Evolutionary conservation across 2,888 invertebrate genomes (phyloP).

Genomic region (Ophion ventricosus): DNA sequence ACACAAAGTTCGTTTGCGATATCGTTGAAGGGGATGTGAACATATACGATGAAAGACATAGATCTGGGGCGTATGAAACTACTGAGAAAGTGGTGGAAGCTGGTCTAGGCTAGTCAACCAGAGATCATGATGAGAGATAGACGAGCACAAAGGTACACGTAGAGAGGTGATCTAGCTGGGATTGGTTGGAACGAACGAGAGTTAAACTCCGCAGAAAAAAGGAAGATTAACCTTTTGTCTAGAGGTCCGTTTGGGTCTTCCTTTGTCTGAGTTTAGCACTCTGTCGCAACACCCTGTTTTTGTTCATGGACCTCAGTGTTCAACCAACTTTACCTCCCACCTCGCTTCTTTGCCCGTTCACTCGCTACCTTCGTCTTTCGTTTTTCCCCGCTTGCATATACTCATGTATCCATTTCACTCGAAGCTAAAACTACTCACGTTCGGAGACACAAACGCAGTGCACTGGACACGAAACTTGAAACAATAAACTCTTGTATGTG

Average conservation of each 20-base stretch:
- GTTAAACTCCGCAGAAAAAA: constrained; percentile 77
- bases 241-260: constrained; percentile 75
- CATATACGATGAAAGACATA: constrained; percentile 13
- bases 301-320: constrained; percentile 70
- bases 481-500: constrained; percentile 39
- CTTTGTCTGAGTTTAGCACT: constrained; percentile 81
- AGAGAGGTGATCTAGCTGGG: constrained; percentile 13
- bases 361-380: constrained; percentile 55
- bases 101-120: constrained; percentile 30
- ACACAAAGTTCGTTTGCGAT: not conserved
- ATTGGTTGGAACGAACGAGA: constrained; percentile 57
- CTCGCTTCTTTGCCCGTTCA: constrained; percentile 48
- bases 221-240: constrained; percentile 82
- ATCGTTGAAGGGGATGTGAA: constrained; percentile 8
- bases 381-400: constrained; percentile 60
- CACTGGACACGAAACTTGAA: constrained; percentile 25
- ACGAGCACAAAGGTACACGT: constrained; percentile 18
- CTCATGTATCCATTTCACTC: constrained; percentile 24
- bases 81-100: constrained; percentile 34
- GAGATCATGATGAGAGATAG: constrained; percentile 42
- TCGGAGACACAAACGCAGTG: constrained; percentile 8
- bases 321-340: constrained; percentile 47
- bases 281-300: constrained; percentile 82
- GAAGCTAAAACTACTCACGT: constrained; percentile 11
- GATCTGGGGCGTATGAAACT: constrained; percentile 17